Evolutionary conservation across 1,140 invertebrate genomes (phyloP), one percentile per base, ranked within the genome.

Genomic region (Hyles vespertilio): DNA sequence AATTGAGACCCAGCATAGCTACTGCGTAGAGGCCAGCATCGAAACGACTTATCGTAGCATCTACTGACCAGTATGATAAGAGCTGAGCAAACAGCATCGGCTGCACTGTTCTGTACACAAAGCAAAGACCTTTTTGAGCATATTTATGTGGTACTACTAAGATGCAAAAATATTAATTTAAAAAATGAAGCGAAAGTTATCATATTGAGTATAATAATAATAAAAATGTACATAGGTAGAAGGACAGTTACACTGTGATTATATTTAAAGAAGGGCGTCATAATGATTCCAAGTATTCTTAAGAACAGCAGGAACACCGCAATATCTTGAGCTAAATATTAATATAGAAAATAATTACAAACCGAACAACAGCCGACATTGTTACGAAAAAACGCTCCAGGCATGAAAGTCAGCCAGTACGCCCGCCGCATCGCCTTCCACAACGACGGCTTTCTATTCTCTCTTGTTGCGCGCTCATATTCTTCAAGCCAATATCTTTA

Each of bases 41-140:
- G 33, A 51, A 32, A 10, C 56, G 65, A 0, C 65, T 69, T 33
- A 85, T 65, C 0, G 58, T 50, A 3, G 68, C 58, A 7, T 80
- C 79, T 0, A 65, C 68, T 7, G 83, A 80, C 70, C 93, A 93
- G 63, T 92, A 92, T 0, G 73, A 74, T 36, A 94, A 84, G 0
- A 94, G 79, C 63, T 73, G 75, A 0, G 90, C 87, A 36, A 92
- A 89, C 10, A 92, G 68, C 7, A 93, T 59, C 0, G 92, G 92
- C 51, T 89, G 84, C 3, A 77, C 44, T 8, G 87, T 82, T 48
- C 87, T 87, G 54, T 72, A 54, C 34, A 61, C 8, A 40, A 40
- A 40, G 22, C 22, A 22, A 22, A 22, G 22, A 22, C 22, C 22
- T 22, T 22, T 2, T 22, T 22, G 22, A 22, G 22, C 22, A 22